These are phyloP conservation scores for Dendrolimus kikuchii DNA, from an alignment of 1,140 invertebrate species.

Conservation along the genomic window DNA sequence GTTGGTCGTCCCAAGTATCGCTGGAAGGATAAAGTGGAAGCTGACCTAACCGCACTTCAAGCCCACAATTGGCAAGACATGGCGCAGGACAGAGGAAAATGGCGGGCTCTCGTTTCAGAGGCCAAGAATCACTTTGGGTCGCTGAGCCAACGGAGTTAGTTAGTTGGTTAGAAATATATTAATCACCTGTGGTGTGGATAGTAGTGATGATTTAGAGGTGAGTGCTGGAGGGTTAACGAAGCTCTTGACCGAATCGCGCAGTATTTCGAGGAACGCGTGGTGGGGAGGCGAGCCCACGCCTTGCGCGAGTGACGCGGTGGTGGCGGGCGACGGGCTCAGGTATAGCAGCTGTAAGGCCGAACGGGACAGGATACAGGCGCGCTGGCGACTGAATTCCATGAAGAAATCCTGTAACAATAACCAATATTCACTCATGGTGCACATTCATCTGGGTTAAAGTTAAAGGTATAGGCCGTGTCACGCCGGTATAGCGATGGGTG, in stretches of 20 bases:
- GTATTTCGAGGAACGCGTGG: constrained; percentile 82
- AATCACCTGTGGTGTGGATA: constrained; percentile 76
- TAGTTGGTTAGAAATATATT: neutral
- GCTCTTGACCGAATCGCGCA: constrained; percentile 86
- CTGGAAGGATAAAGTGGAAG: too few species aligned
- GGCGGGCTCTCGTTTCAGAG: too few species aligned
- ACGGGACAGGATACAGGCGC: constrained; percentile 94
- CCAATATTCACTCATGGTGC: neutral
- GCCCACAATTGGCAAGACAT: too few species aligned
- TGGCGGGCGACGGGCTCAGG: constrained; percentile 67
- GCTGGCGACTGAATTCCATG: constrained; percentile 90
- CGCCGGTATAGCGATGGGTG: too few species aligned
- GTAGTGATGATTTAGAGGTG: constrained; percentile 77
- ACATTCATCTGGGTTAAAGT: too few species aligned
- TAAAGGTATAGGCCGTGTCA: too few species aligned
- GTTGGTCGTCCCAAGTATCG: too few species aligned
- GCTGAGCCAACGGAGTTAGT: too few species aligned
- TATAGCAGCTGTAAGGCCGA: constrained; percentile 92
- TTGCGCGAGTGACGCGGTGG: constrained; percentile 37
- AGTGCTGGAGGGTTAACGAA: constrained; percentile 93
- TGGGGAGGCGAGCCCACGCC: constrained; percentile 25
- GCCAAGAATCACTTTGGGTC: too few species aligned
- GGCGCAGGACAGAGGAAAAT: too few species aligned
- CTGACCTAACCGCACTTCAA: too few species aligned
- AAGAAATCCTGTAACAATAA: constrained; percentile 88